phyloP scores from a whole-genome alignment of 2,797 vertebrate genomes.

The Myotis daubentonii region DNA sequence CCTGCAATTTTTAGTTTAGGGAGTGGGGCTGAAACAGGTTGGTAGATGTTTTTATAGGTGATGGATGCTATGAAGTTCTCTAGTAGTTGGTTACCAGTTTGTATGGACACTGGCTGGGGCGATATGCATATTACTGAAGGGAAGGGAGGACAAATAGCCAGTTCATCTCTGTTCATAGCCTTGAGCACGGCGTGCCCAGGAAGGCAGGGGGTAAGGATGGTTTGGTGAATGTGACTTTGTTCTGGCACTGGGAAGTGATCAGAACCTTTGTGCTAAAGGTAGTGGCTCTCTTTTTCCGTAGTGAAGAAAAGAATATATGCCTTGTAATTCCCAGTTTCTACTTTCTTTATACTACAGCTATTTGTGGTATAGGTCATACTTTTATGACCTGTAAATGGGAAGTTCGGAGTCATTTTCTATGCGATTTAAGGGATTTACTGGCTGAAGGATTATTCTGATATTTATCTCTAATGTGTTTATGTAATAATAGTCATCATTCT shows the following conservation, averaged over 20 bases:
- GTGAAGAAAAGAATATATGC: constrained; percentile 29
- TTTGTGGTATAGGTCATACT: background rate
- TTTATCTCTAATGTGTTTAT: constrained; percentile 43
- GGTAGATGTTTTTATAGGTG: background rate
- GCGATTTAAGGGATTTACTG: constrained; percentile 45
- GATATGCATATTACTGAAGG: background rate
- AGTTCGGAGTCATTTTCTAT: constrained; percentile 38
- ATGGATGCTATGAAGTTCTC: background rate
- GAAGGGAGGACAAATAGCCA: background rate
- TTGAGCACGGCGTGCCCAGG: background rate
- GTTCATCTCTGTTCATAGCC: background rate
- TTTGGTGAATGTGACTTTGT: background rate
- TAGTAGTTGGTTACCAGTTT: background rate
- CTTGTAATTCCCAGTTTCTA: background rate
- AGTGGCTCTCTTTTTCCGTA: background rate
- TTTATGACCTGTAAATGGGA: constrained; percentile 34
- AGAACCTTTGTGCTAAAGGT: background rate
- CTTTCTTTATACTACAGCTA: background rate
- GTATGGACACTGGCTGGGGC: background rate
- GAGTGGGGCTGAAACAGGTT: background rate
- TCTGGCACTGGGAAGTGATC: background rate
- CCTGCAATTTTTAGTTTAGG: background rate
- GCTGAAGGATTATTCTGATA: constrained; percentile 4
- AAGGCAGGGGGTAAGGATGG: background rate
- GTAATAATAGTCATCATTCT: constrained; percentile 39